Base-by-base conservation (phyloP, 2,113 vertebrate species). In the Corydoras maculifer region DNA sequence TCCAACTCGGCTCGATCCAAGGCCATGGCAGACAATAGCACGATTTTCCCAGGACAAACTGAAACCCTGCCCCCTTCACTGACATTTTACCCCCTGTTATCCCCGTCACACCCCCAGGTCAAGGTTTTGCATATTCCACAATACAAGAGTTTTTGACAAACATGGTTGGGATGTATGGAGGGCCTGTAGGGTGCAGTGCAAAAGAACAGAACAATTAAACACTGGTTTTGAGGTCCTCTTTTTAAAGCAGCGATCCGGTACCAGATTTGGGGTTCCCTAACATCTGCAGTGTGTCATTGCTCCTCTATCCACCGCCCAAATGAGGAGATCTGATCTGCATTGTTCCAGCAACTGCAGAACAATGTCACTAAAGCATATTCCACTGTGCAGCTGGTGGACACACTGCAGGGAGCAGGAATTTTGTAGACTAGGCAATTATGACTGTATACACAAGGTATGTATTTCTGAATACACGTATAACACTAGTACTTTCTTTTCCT, bases 81-180 rank as follows among this genome's bases (percentile, higher is more conserved):
- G n/a, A 18, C 57, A 59, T 50, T 60, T n/a, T n/a, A 57, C 54
- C 54, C 53, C 54, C 54, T 57, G 54, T 15, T 14, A 57, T n/a
- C 13, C 54, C 54, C 11, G 54, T n/a, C 54, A 14, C 54, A 7
- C 54, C 13, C 30, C 2, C 4, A 57, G 67, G 67, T 69, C 67
- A 69, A 18, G 55, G 67, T 69, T 69, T 69, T 58, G 67, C 58
- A 50, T 15, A 6, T n/a, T 25, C n/a, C 18, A 69, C 67, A 69
- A 60, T 60, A 54, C 15, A 49, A 6, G 18, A 9, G 54, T 68
- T 48, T 48, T 59, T 48, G 57, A 57, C 54, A n/a, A 5, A 57
- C n/a, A 7, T 14, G n/a, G 57, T 43, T 35, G 29, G 43, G 5
- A 48, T 43, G 11, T 35, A 59, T 8, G 66, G 57, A 55, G 35